These are phyloP conservation scores for Mionectes olivaceus DNA, from an alignment of 2,797 vertebrate genomes.

Conservation along the genomic window DNA sequence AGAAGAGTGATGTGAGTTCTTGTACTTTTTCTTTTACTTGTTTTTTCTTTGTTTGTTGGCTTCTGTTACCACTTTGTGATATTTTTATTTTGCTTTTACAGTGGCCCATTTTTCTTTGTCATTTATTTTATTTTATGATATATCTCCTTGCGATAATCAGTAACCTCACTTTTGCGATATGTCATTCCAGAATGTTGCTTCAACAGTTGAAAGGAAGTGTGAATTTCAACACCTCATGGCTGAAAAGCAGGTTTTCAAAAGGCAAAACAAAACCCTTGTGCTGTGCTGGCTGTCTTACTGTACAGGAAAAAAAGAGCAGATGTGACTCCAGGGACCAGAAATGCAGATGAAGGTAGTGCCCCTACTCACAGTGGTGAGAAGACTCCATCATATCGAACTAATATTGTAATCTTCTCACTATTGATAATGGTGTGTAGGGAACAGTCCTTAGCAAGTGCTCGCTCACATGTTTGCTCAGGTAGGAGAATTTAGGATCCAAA, in stretches of 20 bases:
- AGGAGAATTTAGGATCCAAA: neutral
- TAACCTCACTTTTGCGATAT: neutral
- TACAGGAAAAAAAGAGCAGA: neutral
- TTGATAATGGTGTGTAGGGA: neutral
- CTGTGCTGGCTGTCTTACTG: neutral
- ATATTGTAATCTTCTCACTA: neutral
- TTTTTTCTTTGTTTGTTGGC: neutral
- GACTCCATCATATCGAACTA: neutral
- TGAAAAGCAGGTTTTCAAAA: neutral
- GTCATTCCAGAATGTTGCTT: neutral
- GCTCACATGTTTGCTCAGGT: neutral
- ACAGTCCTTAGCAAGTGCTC: neutral
- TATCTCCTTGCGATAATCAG: neutral
- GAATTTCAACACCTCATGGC: neutral
- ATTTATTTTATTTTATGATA: neutral
- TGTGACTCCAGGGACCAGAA: neutral
- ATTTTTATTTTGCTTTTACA: neutral
- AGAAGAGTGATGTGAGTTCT: neutral
- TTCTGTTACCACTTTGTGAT: neutral
- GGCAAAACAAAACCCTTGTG: neutral
- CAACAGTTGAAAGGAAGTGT: neutral
- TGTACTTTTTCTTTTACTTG: neutral
- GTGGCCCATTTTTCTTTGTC: neutral
- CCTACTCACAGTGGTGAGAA: neutral
- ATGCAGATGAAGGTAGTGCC: neutral